Evolutionary conservation across 2,888 invertebrate genomes (phyloP), one percentile per base, ranked within the genome.

Genomic region (Cyaniris semiargus): DNA sequence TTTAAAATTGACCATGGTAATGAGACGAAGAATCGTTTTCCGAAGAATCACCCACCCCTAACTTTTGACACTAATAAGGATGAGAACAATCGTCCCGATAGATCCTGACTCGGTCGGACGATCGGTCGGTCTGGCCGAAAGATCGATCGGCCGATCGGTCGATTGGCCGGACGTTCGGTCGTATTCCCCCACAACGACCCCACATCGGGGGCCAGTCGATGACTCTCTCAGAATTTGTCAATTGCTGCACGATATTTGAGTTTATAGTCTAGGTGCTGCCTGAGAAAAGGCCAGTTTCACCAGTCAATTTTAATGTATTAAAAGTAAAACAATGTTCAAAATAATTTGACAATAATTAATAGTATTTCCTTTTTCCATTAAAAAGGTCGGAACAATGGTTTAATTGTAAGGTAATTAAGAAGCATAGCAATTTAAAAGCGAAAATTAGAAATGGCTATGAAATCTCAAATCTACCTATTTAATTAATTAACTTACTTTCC

Each of bases 191-290:
- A 44, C 38, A 21, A n/a, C 48, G 27, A 15, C 38, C 31, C 38
- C 23, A 48, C 72, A 72, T 21, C 72, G 15, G 38, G n/a, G 71
- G 34, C n/a, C 48, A 44, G 48, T 72, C 72, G 44, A 44, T 48
- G 38, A 21, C n/a, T 38, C n/a, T 21, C 71, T 38, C 34, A 71
- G 71, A 71, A 71, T 71, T 0, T 27, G 48, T 44, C 48, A 23
- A 72, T 48, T 44, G 23, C 72, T 44, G 71, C 10, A 48, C 72
- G 72, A 13, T 72, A 48, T 44, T 72, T 72, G 44, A 44, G 72
- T 60, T 44, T 44, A 1, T 72, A 44, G 72, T 44, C 15, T 44
- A 48, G 23, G 44, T 4, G 44, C 23, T 10, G 15, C 44, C 13
- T 48, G 72, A 1, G 21, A 72, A 44, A 48, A 4, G 13, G 3